A percentile compares a stretch with the other conserved stretches of the same genome.
Conservation (phyloP, 2,888 invertebrate genomes). For the Volucella inanis region DNA sequence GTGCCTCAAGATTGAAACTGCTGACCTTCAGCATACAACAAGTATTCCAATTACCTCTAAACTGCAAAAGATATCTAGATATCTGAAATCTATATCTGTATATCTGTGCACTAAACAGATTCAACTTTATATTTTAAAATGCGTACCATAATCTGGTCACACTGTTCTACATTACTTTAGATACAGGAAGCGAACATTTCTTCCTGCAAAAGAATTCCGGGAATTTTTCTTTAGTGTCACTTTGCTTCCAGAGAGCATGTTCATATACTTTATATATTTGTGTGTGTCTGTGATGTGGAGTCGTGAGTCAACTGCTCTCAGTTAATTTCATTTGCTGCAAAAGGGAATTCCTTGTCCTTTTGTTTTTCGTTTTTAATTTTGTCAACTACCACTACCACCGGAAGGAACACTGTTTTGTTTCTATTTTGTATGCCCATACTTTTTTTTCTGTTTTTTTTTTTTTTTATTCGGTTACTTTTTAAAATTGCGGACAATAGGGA, state of each 20-base stretch:
- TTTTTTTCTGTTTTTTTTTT: background rate
- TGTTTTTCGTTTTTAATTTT: constrained; percentile 56
- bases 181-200: constrained; percentile 29
- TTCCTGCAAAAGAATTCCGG: constrained; percentile 43
- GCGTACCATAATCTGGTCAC: no score
- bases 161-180: constrained; percentile 15
- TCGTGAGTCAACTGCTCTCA: constrained; percentile 9
- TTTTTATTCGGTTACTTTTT: constrained; percentile 42
- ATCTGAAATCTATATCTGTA: no score
- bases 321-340: constrained; percentile 60
- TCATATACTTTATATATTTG: background rate
- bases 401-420: constrained; percentile 15
- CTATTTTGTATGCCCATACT: background rate
- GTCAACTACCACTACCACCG: constrained; percentile 20
- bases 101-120: no score
- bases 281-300: constrained; percentile 14
- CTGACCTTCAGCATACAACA: no score
- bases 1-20: no score
- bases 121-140: no score
- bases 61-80: no score
- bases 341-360: constrained; percentile 63
- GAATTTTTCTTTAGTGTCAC: constrained; percentile 58
- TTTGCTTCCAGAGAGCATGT: constrained; percentile 17
- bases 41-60: no score
- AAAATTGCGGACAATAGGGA: constrained; percentile 45